Evolutionary conservation across 2,113 vertebrate genomes (phyloP).

Genomic region (Sialia sialis): DNA sequence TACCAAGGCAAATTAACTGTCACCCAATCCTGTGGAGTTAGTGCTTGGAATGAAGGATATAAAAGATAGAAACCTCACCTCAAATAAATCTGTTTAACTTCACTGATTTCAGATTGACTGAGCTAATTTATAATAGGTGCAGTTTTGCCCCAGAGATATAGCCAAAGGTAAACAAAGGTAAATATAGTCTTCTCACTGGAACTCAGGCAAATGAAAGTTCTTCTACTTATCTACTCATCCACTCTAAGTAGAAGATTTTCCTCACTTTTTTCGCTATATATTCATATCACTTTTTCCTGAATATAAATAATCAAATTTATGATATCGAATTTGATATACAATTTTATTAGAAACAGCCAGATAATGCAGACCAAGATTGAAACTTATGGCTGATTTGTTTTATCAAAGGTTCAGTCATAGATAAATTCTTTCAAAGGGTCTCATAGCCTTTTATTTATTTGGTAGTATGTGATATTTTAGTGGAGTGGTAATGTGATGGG

Average conservation of each 20-base stretch:
- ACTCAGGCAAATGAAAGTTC: neutral
- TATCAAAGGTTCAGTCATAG: neutral
- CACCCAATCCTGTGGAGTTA: neutral
- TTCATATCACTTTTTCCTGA: neutral
- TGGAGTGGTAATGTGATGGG: fast-evolving
- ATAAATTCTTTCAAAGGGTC: neutral
- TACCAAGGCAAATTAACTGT: neutral
- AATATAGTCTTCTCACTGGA: neutral
- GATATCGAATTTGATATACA: neutral
- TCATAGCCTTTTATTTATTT: neutral
- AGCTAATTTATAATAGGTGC: neutral
- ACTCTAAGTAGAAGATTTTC: neutral
- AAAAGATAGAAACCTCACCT: neutral
- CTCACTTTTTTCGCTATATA: neutral
- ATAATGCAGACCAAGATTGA: neutral
- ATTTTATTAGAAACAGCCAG: neutral
- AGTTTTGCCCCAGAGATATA: neutral
- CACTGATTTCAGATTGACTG: neutral
- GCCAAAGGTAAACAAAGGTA: neutral
- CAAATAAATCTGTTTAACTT: neutral
- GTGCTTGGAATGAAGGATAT: neutral
- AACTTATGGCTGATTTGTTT: neutral
- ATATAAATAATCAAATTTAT: neutral
- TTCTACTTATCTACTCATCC: neutral
- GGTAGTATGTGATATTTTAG: neutral